A percentile compares a stretch with the other conserved stretches of the same genome.
Evolutionary conservation across 2,113 vertebrate species (phyloP).

Genomic region (Apodemus sylvaticus): DNA sequence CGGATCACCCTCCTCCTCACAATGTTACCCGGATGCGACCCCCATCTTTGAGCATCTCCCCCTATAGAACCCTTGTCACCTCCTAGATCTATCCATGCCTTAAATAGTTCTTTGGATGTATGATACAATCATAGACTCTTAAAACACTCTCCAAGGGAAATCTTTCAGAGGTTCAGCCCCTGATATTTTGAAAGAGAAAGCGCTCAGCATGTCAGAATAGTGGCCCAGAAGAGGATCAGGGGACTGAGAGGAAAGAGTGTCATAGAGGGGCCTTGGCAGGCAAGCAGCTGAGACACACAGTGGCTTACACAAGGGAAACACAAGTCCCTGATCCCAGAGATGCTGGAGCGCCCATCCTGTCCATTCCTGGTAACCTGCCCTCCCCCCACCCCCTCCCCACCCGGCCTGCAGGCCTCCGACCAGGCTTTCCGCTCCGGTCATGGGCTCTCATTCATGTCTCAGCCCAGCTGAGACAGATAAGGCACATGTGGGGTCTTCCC

Average conservation of each 20-base stretch:
- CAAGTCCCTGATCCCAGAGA: background rate
- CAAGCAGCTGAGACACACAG: background rate
- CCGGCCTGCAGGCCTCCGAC: background rate
- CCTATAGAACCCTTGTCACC: accelerated
- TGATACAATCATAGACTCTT: background rate
- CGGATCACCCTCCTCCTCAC: background rate
- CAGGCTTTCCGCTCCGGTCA: too few species aligned
- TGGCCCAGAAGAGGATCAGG: background rate
- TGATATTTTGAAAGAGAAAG: background rate
- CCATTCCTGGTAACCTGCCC: background rate
- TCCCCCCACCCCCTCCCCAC: too few species aligned
- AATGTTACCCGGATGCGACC: background rate
- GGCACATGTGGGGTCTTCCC: background rate
- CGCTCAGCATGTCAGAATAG: background rate
- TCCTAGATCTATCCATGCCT: background rate
- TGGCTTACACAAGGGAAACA: background rate
- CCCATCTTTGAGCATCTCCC: too few species aligned
- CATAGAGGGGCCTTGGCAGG: background rate
- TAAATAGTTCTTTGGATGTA: background rate
- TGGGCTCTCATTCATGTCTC: background rate
- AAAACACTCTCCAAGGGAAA: background rate
- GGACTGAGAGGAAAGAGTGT: background rate
- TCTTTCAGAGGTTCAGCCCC: background rate
- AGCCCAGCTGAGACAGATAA: background rate
- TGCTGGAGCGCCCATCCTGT: accelerated